phyloP scores from a whole-genome alignment of 2,113 vertebrate genomes.

The Sorex araneus region DNA sequence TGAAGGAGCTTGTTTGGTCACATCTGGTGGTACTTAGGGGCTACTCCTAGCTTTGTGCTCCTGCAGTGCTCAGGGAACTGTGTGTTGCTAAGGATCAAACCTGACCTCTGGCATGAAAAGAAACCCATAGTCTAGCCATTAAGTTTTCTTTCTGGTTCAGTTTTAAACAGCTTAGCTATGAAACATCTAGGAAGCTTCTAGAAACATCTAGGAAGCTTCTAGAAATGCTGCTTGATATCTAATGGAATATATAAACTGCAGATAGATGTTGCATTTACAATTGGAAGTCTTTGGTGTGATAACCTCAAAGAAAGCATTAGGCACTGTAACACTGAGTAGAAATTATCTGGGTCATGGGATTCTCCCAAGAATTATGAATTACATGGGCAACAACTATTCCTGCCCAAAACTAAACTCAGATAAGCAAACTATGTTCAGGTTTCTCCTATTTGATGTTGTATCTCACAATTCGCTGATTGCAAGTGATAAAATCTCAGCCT shows the following conservation, averaged over 20 bases:
- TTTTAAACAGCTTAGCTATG: background rate
- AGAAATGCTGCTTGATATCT: background rate
- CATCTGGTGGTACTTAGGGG: too few species aligned
- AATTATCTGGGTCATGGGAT: background rate
- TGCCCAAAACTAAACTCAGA: background rate
- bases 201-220: constrained; percentile 31
- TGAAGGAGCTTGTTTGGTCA: too few species aligned
- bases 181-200: constrained; percentile 34
- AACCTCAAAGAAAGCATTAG: background rate
- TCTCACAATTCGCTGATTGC: background rate
- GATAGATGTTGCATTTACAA: background rate
- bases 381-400: background rate
- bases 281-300: background rate
- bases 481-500: background rate
- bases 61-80: too few species aligned
- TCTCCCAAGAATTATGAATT: constrained; percentile 13
- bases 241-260: background rate
- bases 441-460: background rate
- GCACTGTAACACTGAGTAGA: background rate
- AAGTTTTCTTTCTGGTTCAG: too few species aligned
- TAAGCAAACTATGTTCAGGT: background rate
- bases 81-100: too few species aligned
- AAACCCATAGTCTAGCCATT: too few species aligned
- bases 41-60: too few species aligned
- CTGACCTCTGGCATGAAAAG: too few species aligned